Conservation (phyloP, 2,888 invertebrate genomes). For the Arctia plantaginis region DNA sequence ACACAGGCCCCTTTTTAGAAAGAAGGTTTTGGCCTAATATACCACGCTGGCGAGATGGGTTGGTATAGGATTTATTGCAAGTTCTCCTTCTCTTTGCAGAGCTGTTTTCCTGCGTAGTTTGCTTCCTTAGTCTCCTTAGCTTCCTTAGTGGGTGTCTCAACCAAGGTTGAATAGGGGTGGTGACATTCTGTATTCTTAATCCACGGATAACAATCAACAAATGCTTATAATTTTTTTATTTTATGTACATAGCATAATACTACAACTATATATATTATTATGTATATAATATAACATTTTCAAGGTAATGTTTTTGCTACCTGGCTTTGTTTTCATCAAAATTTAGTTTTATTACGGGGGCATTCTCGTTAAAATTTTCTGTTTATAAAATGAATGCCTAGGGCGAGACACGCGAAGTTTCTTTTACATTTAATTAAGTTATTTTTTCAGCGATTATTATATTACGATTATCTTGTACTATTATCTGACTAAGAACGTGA, state of each 20-base stretch:
- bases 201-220: too few species aligned
- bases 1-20: too few species aligned
- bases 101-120: too few species aligned
- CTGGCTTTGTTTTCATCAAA: conserved; percentile 22
- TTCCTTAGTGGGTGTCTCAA: too few species aligned
- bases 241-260: background rate
- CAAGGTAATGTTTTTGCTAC: conserved; percentile 10
- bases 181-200: too few species aligned
- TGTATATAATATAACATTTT: background rate
- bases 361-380: conserved; percentile 25
- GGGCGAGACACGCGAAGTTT: conserved; percentile 49
- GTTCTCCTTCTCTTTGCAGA: too few species aligned
- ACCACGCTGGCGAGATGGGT: too few species aligned
- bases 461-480: conserved; percentile 31
- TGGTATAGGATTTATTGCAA: too few species aligned
- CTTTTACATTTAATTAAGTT: conserved; percentile 52
- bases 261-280: background rate
- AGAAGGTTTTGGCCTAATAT: too few species aligned
- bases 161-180: too few species aligned
- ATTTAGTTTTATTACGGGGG: conserved; percentile 9
- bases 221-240: background rate
- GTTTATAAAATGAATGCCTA: conserved; percentile 42
- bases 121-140: too few species aligned
- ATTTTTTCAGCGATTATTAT: conserved; percentile 42
- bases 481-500: conserved; percentile 34